Conservation (phyloP, 1,140 invertebrate genomes). For the Drosophila nigromelanica region DNA sequence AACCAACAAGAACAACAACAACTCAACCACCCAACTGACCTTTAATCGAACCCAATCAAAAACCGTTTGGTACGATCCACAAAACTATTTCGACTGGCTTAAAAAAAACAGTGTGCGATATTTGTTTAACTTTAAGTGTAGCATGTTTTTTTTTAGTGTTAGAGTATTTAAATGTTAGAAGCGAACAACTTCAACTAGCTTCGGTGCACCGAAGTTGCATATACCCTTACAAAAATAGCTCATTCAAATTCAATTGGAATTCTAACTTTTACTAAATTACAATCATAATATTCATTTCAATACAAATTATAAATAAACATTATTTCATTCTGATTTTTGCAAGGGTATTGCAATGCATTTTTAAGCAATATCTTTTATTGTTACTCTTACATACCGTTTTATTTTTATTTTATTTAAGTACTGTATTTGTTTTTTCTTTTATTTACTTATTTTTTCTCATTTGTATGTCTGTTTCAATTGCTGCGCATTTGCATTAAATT, state of each 20-base stretch:
- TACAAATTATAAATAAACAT: not conserved
- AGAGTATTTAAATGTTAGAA: conserved; percentile 29
- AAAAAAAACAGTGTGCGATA: conserved; percentile 17
- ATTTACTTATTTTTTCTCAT: conserved; percentile 35
- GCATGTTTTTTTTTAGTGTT: conserved; percentile 49
- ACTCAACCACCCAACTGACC: conserved; percentile 40
- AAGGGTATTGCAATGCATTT: conserved; percentile 8
- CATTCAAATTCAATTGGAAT: not conserved
- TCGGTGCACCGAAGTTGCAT: not conserved
- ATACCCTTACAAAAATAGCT: conserved; percentile 3
- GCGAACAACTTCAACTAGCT: not conserved
- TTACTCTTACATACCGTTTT: conserved; percentile 29
- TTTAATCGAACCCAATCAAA: conserved; percentile 27
- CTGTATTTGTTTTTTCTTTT: conserved; percentile 1
- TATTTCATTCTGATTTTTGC: not conserved
- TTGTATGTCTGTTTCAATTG: conserved; percentile 47
- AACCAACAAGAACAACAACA: conserved; percentile 37
- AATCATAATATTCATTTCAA: not conserved
- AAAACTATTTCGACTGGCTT: conserved; percentile 53
- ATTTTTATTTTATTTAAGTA: conserved; percentile 20
- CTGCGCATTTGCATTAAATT: conserved; percentile 34
- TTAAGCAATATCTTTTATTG: conserved; percentile 1
- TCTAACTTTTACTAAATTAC: not conserved
- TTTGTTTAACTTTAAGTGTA: conserved; percentile 59
- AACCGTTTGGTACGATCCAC: conserved; percentile 22